Evolutionary conservation across 2,797 vertebrate genomes (phyloP).

Genomic region (Malacoraja senta): DNA sequence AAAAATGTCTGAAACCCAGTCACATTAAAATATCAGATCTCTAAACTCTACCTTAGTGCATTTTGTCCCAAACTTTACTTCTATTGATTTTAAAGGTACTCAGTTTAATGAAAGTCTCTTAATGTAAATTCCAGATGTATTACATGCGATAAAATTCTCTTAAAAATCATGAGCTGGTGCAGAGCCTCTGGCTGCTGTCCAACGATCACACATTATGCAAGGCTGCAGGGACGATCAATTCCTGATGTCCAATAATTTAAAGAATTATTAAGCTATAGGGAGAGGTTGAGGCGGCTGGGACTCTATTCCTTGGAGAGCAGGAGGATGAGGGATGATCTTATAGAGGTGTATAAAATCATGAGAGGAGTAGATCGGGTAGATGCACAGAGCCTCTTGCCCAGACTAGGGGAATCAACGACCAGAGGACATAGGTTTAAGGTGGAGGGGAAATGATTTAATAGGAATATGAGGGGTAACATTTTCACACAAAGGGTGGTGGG

Average conservation of each 20-base stretch:
- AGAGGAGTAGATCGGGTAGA: no score
- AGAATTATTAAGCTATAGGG: background rate
- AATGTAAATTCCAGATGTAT: slow-evolving; percentile 25
- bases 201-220: slow-evolving; percentile 26
- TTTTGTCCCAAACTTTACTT: slow-evolving; percentile 4
- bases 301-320: no score
- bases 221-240: slow-evolving; percentile 20
- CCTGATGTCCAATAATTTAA: slow-evolving; percentile 14
- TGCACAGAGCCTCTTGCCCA: no score
- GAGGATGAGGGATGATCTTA: no score
- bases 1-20: background rate
- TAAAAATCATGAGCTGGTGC: slow-evolving; percentile 15
- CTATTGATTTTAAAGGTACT: background rate
- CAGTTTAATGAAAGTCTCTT: slow-evolving; percentile 20
- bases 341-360: no score
- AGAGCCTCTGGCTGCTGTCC: background rate
- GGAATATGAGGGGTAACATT: no score
- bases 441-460: no score
- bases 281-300: no score
- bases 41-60: background rate
- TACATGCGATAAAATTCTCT: background rate
- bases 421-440: no score
- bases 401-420: no score
- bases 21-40: background rate
- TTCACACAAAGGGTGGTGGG: no score